Base-by-base conservation (phyloP, 2,888 invertebrate species). In the Tachina fera region DNA sequence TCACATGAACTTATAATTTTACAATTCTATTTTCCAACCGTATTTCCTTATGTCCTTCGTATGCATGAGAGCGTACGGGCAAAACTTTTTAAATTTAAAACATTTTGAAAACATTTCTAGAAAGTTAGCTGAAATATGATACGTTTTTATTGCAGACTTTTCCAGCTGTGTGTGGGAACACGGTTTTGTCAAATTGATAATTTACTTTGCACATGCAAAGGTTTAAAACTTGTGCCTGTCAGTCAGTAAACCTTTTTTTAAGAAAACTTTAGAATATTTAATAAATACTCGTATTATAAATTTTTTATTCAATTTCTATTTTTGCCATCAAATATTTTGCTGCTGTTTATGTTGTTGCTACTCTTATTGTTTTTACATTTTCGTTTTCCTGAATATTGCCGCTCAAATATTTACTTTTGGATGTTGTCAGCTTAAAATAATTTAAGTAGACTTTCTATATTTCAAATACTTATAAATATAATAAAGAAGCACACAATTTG, bases 141-240 rank as follows among this genome's bases (percentile, higher is more conserved):
- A 70, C 43, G 79, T 78, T 74, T 78, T 61, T 51, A 19, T 47
- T 49, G 47, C 61, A 45, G 75, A 9, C 22, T 45, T 45, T 72
- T 60, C 11, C 47, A 9, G 13, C 45, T 13, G n/a, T 68, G 63
- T 53, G 43, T 47, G 61, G 16, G 16, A 83, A 60, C 43, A 47
- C n/a, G 16, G 39, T 78, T 78, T 41, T 72, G 39, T 56, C 61
- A 78, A 83, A 74, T 78, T 67, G 71, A 67, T 74, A 68, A 68
- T 78, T 61, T 60, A 43, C 45, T 72, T 61, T 70, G 78, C 39
- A 58, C 78, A 47, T 61, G 78, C 16, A 53, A 41, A 68, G 61
- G 70, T 70, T 63, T 49, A 74, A 31, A 68, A 83, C 68, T 74
- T 72, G 14, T 60, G 58, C 22, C 11, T 22, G 39, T 58, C 8